These are phyloP conservation scores for Panurus biarmicus DNA, from an alignment of 2,113 vertebrate species.

Conservation along the genomic window DNA sequence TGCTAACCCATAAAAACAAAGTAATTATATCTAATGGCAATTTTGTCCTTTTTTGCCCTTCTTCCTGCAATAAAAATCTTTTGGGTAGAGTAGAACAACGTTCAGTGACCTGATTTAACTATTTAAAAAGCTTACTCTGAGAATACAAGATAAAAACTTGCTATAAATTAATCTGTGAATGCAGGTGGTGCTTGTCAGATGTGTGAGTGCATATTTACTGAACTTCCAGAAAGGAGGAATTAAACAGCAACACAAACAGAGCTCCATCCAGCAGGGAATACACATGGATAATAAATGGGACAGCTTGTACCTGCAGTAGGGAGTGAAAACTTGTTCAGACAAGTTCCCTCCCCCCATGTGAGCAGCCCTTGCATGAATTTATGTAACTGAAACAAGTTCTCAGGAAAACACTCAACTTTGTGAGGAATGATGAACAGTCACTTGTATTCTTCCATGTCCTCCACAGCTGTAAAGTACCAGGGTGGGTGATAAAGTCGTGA, in stretches of 20 bases:
- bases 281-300: background rate
- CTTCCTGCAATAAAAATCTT: background rate
- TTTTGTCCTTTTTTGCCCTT: conserved; percentile 32
- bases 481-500: background rate
- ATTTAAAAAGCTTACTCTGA: background rate
- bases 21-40: background rate
- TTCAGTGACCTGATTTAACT: background rate
- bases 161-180: background rate
- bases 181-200: background rate
- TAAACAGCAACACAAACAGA: background rate
- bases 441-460: background rate
- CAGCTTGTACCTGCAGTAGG: background rate
- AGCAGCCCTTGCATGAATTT: background rate
- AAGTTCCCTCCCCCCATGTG: background rate
- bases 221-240: background rate
- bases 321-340: conserved; percentile 8
- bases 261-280: background rate
- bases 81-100: background rate
- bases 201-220: background rate
- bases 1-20: conserved; percentile 5
- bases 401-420: background rate
- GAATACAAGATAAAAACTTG: background rate
- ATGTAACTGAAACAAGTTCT: background rate
- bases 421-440: background rate
- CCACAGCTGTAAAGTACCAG: background rate